Evolutionary conservation across 2,797 vertebrate species (phyloP), one percentile per base, ranked within the genome.

Genomic region (Tinamus major): DNA sequence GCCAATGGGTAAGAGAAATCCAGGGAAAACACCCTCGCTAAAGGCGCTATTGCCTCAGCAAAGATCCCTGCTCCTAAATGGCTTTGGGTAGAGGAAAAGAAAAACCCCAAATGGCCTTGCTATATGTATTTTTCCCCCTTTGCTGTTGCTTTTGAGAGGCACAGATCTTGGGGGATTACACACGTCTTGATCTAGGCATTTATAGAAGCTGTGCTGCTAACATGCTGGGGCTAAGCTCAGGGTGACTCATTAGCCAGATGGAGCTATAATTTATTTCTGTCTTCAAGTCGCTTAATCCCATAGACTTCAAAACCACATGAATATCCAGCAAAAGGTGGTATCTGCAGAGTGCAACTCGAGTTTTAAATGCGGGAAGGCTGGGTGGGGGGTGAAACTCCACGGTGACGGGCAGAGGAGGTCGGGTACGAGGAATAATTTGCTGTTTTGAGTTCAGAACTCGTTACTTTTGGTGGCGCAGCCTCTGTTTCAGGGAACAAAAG

Each of bases 241-340:
- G 85, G 85, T 95, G 95, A 92, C 74, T 96, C 92, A 71, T 94
- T 89, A 95, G 70, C 85, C 91, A 93, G 85, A 81, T 91, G 92
- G 85, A 94, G 77, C 89, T 84, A 1, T 81, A 85, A 96, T 82
- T 93, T 95, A 91, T 94, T 89, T 95, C 90, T 84, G 61, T 88
- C 91, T 76, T 80, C 77, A 37, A 92, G 77, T 79, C 78, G 95
- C 31, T 75, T 93, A 79, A 96, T 94, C 63, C 85, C 26, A 56
- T 75, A 87, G 79, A 77, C 91, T 83, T 70, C 70, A 92, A 93
- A 93, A 93, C 70, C 49, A 69, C 74, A 39, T 21, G 79, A 76
- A 81, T 84, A 68, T 58, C 82, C 87, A 1, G 2, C 67, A 85
- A 93, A 96, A 89, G 17, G 67, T 9, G 27, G 31, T 90, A 13